Percentiles rank a stretch among this genome's conserved stretches.
These are phyloP conservation scores for Amazona guildingii DNA, from an alignment of 2,113 vertebrate species.

Conservation along the genomic window DNA sequence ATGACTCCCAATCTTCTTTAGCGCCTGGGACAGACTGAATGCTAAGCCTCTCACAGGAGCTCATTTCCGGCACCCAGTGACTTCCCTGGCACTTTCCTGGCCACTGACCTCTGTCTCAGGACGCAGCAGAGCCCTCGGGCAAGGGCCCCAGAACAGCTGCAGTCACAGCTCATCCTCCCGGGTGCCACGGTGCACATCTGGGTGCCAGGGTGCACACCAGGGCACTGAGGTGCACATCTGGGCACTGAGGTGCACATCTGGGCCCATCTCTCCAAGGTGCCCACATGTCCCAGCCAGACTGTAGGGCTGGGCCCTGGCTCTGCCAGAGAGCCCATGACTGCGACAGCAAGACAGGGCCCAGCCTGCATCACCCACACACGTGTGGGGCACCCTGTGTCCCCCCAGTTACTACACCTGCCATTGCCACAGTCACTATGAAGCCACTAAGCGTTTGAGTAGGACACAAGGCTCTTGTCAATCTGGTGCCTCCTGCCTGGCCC, in stretches of 20 bases:
- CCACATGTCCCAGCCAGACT: neutral
- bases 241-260: neutral
- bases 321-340: neutral
- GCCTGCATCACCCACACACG: fast-evolving
- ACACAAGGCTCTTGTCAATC: neutral
- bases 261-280: neutral
- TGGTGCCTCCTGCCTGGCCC: neutral
- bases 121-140: fast-evolving
- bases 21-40: fast-evolving
- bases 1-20: neutral
- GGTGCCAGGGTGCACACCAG: neutral
- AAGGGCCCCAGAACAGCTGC: too few relatives aligned
- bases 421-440: fast-evolving
- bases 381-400: neutral
- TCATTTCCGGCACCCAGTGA: neutral
- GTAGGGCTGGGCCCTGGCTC: neutral
- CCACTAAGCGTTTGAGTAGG: fast-evolving
- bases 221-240: neutral
- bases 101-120: fast-evolving
- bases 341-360: neutral
- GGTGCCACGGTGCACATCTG: neutral
- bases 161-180: neutral
- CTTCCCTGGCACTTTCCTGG: neutral
- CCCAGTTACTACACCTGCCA: neutral
- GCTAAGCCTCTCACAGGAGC: neutral